Percentiles rank a stretch among this genome's conserved stretches.
phyloP scores from a whole-genome alignment of 2,797 vertebrate species.

The Ctenosaura bakeri region DNA sequence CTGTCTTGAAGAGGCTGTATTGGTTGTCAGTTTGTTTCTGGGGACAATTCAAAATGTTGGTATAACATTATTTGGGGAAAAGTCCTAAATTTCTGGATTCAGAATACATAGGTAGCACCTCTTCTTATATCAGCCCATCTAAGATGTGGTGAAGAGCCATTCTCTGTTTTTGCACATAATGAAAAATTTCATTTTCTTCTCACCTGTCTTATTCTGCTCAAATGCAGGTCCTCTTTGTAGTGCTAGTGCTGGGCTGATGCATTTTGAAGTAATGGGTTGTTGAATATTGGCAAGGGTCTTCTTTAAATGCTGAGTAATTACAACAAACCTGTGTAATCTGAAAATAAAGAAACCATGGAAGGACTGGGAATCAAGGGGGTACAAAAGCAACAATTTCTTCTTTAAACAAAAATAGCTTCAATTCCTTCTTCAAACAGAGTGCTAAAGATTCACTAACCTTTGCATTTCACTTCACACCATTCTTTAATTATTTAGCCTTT shows the following conservation, averaged over 20 bases:
- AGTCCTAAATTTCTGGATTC: neutral
- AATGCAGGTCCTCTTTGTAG: neutral
- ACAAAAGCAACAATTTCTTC: neutral
- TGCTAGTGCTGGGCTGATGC: too few relatives aligned
- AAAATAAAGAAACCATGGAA: neutral
- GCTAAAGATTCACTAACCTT: conserved; percentile 19
- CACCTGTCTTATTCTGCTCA: neutral
- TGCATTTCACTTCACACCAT: conserved; percentile 24
- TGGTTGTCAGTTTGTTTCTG: neutral
- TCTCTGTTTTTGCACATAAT: neutral
- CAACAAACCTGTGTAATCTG: neutral
- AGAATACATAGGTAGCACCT: neutral
- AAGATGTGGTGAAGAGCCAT: neutral
- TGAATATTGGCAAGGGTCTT: neutral
- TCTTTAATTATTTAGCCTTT: conserved; percentile 23
- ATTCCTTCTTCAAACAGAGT: conserved; percentile 9
- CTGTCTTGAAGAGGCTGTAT: neutral
- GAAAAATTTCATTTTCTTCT: neutral
- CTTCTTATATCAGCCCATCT: neutral
- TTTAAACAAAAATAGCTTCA: neutral
- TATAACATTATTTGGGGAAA: neutral
- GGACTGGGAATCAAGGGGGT: neutral
- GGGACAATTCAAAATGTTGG: neutral
- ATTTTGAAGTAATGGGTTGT: neutral
- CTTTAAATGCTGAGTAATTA: neutral